Conservation (phyloP, 2,797 vertebrate genomes). For the Fratercula arctica region DNA sequence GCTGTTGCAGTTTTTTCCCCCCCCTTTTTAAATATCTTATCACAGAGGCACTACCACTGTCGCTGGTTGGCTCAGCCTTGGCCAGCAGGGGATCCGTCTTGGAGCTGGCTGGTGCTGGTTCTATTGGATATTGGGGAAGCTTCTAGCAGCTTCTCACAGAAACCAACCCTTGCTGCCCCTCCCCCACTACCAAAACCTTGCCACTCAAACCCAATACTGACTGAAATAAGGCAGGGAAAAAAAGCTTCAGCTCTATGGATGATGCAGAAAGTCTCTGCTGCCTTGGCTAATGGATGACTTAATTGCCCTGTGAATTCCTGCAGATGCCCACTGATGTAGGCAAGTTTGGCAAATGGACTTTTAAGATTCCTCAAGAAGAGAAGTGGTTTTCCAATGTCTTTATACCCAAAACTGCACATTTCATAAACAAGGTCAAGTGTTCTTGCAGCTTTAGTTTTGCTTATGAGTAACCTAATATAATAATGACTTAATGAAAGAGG, state of each 20-base stretch:
- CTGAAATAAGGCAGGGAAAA: background rate
- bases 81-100: too few species aligned
- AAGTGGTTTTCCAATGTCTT: background rate
- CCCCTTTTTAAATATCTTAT: too few species aligned
- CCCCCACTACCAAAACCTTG: too few species aligned
- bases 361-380: background rate
- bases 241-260: background rate
- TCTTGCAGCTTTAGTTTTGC: constrained; percentile 1
- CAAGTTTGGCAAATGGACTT: background rate
- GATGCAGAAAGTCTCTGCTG: background rate
- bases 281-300: background rate
- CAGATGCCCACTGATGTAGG: background rate
- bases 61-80: too few species aligned
- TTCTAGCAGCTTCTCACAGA: too few species aligned
- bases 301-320: background rate
- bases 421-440: background rate
- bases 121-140: too few species aligned
- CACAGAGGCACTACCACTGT: too few species aligned
- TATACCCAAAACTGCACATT: background rate
- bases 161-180: too few species aligned
- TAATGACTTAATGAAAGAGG: background rate
- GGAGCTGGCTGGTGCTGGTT: too few species aligned
- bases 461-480: background rate
- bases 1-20: too few species aligned
- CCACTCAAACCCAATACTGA: too few species aligned